Conservation (phyloP, 2,113 vertebrate species). For the Crotalus tigris region DNA sequence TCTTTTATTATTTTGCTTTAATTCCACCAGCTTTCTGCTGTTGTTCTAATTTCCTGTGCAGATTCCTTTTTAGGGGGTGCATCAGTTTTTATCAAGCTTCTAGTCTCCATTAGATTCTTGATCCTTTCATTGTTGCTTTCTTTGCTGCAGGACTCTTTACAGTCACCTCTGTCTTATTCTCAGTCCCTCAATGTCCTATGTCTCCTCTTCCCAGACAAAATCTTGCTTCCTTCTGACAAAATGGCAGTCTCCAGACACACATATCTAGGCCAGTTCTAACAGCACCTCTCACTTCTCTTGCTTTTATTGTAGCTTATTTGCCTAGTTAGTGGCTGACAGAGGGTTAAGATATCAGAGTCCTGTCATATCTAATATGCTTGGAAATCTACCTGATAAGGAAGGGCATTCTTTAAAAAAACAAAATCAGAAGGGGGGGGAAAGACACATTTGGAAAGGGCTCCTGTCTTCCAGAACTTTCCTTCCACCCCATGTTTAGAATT, state of each 20-base stretch:
- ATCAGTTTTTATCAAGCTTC: neutral
- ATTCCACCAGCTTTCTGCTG: neutral
- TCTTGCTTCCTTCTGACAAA: neutral
- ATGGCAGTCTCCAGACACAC: neutral
- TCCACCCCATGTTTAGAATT: neutral
- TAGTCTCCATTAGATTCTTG: neutral
- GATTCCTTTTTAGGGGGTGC: neutral
- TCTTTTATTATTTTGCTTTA: neutral
- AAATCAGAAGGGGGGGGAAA: neutral
- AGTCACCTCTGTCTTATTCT: neutral
- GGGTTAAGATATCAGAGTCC: neutral
- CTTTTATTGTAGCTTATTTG: neutral
- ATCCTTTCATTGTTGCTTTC: neutral
- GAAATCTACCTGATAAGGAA: neutral
- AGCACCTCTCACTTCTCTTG: neutral
- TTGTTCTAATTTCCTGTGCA: neutral
- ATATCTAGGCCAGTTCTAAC: neutral
- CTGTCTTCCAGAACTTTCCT: neutral
- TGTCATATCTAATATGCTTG: neutral
- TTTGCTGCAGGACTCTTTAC: neutral
- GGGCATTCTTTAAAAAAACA: neutral
- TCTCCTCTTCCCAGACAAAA: neutral
- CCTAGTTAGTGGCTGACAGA: neutral
- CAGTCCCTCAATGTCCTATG: neutral
- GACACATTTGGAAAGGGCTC: neutral